Conservation (phyloP, 2,113 vertebrate species). For the Arenaria interpres region DNA sequence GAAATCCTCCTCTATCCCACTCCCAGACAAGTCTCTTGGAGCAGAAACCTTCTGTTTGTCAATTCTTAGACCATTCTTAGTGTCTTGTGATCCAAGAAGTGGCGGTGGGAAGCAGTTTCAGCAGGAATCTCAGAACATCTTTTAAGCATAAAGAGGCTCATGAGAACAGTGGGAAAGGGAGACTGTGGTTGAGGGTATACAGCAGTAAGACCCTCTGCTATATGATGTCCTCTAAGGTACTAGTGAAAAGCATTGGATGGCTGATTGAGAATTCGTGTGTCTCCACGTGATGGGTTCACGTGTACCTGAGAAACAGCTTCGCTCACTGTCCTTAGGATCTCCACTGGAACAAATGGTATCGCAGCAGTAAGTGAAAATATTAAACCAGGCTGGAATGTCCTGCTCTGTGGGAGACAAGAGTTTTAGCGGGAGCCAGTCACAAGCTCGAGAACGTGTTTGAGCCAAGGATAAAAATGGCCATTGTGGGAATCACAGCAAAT, state of each 20-base stretch:
- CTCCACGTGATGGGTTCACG: accelerated
- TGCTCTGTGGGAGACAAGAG: background rate
- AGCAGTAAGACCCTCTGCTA: background rate
- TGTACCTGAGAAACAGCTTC: background rate
- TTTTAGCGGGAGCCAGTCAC: background rate
- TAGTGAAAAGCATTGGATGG: background rate
- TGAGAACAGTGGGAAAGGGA: background rate
- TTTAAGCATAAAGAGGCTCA: background rate
- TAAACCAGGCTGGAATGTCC: background rate
- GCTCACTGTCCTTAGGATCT: background rate
- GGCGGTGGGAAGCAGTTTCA: background rate
- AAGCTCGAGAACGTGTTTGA: background rate
- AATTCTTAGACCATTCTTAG: background rate
- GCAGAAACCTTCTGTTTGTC: background rate
- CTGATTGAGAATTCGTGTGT: background rate
- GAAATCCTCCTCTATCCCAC: background rate
- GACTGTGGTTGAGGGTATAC: background rate
- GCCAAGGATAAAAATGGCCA: background rate
- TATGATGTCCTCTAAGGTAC: background rate
- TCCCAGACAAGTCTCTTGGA: background rate
- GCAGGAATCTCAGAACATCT: background rate
- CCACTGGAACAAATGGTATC: background rate
- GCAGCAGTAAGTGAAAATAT: background rate
- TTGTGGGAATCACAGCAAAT: background rate
- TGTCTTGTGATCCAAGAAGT: background rate